These are phyloP conservation scores for Gymnoscelis rufifasciata DNA, from an alignment of 2,888 invertebrate species.

Conservation along the genomic window DNA sequence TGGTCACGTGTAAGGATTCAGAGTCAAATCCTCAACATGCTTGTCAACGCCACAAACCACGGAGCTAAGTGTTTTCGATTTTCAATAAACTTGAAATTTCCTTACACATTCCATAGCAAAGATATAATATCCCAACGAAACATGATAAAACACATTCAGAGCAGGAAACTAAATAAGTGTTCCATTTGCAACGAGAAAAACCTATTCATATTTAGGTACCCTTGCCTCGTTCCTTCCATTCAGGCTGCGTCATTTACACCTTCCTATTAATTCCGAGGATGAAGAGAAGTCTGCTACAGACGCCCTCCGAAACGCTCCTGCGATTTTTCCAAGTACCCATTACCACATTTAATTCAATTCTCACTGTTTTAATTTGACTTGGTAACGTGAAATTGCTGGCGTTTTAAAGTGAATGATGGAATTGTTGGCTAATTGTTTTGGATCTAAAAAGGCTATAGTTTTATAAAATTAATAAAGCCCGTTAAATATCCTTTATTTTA, in stretches of 20 bases:
- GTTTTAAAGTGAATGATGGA: slow-evolving; percentile 42
- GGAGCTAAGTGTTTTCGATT: no score
- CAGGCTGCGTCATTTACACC: slow-evolving; percentile 35
- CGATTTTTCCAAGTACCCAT: slow-evolving; percentile 69
- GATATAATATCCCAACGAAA: no score
- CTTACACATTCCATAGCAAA: no score
- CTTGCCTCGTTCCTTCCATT: slow-evolving; percentile 21
- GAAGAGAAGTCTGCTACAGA: slow-evolving; percentile 57
- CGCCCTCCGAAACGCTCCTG: slow-evolving; percentile 37
- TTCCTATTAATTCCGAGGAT: slow-evolving; percentile 45
- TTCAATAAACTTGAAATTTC: no score
- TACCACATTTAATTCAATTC: slow-evolving; percentile 74
- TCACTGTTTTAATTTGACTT: slow-evolving; percentile 73
- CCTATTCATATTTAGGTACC: not conserved
- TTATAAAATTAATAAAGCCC: no score
- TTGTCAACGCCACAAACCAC: no score
- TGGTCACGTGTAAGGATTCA: no score
- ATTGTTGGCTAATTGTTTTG: no score
- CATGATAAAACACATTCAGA: no score
- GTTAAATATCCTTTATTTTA: no score
- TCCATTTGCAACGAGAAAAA: slow-evolving; percentile 22
- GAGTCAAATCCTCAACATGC: no score
- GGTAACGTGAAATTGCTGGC: slow-evolving; percentile 56
- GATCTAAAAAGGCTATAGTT: no score
- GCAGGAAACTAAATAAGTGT: not conserved